Conservation (phyloP, 30 jellyfish, hydroid and myxozoan genomes). For the Morbakka virulenta region DNA sequence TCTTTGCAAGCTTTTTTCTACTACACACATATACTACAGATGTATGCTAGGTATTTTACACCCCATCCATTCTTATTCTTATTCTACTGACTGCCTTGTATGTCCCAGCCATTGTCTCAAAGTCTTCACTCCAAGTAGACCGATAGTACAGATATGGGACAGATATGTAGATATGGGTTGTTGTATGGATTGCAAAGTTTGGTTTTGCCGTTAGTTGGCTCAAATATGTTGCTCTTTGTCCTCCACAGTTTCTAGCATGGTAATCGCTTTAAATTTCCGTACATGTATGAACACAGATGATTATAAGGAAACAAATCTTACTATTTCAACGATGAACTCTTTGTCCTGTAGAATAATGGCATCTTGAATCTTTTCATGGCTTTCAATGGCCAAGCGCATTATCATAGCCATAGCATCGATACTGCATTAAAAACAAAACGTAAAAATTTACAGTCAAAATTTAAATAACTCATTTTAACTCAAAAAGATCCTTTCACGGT, state of each 20-base stretch:
- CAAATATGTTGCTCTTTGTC: too few species aligned
- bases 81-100: too few species aligned
- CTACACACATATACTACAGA: too few species aligned
- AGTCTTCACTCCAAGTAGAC: too few species aligned
- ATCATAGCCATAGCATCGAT: slow-evolving; percentile 63
- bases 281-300: not conserved
- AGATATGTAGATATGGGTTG: too few species aligned
- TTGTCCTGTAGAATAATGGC: slow-evolving; percentile 73
- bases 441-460: not conserved
- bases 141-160: too few species aligned
- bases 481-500: not conserved
- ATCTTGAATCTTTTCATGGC: slow-evolving; percentile 64
- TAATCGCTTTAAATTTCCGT: not conserved
- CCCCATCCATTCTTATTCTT: too few species aligned
- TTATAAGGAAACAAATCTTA: slow-evolving; percentile 16
- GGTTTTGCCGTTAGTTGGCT: too few species aligned
- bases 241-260: not conserved
- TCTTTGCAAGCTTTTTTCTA: too few species aligned
- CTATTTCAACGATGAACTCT: slow-evolving; percentile 69
- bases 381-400: slow-evolving; percentile 63
- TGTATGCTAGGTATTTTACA: too few species aligned
- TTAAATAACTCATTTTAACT: not conserved
- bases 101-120: too few species aligned
- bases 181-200: too few species aligned
- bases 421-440: slow-evolving; percentile 12